phyloP scores from a whole-genome alignment of 2,797 vertebrate genomes.

The Fringilla coelebs region DNA sequence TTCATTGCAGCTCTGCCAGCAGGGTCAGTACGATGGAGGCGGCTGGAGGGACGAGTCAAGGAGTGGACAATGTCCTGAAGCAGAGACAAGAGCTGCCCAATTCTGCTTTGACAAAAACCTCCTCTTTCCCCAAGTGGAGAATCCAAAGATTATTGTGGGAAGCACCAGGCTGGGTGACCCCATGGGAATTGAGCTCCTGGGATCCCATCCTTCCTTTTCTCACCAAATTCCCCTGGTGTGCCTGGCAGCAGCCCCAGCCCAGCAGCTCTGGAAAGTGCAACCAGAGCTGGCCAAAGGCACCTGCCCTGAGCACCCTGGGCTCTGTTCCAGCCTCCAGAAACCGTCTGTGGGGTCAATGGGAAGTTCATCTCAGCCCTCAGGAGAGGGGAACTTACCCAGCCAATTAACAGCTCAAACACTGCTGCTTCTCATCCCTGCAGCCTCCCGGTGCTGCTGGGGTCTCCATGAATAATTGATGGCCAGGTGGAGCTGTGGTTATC shows the following conservation, averaged over 20 bases:
- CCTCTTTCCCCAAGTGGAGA: neutral
- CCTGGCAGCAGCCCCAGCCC: neutral
- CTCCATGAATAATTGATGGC: neutral
- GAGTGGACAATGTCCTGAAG: neutral
- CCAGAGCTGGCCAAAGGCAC: neutral
- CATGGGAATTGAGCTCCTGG: neutral
- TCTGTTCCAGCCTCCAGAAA: neutral
- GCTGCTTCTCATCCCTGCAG: neutral
- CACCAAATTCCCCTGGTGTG: neutral
- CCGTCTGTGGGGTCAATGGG: neutral
- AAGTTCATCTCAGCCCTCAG: slow-evolving; percentile 17
- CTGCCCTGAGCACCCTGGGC: neutral
- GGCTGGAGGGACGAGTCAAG: neutral
- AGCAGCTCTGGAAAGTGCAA: neutral
- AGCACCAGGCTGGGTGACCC: neutral
- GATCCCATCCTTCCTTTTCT: neutral
- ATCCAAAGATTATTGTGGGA: neutral
- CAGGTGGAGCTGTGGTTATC: slow-evolving; percentile 12
- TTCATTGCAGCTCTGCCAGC: neutral
- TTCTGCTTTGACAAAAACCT: neutral
- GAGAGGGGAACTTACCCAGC: slow-evolving; percentile 23
- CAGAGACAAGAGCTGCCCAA: neutral
- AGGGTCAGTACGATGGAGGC: neutral
- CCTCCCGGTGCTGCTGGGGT: neutral
- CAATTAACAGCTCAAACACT: slow-evolving; percentile 36